Base-by-base conservation (phyloP, 1,140 invertebrate genomes). In the Vanessa tameamea region DNA sequence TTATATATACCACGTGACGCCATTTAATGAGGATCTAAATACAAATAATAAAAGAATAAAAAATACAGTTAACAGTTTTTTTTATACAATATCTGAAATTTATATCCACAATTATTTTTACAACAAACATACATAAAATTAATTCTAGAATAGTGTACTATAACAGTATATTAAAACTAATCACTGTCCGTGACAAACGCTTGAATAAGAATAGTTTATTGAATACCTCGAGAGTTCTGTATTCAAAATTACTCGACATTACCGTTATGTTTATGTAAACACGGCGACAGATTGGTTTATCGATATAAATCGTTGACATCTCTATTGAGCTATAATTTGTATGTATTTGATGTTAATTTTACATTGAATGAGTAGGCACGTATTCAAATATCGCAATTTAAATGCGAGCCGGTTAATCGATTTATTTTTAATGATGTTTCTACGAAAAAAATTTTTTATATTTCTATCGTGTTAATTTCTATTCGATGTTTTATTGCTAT, bases 231-330 rank as follows among this genome's bases (percentile, higher is more conserved):
- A 47, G 70, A 77, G 50, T 72, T 72, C 69, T 67, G 72, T 78
- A 72, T 69, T 78, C 50, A 64, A 78, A 72, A 78, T 78, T 64
- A 63, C 68, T 67, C 63, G 65, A 65, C 37, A 43, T 43, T 64
- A 66, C 64, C 64, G 72, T 70, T 74, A 77, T 69, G 48, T 69
- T 64, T 69, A 75, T 72, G 76, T 74, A 72, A 74, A 74, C 64
- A 64, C 26, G 69, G 31, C 66, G 76, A 78, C 73, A 63, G 51
- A 78, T 75, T 78, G 59, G 68, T 74, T 72, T 78, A 78, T 78
- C 76, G 72, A 78, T 78, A 78, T 71, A 69, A 64, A 61, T 37
- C 20, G 65, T 67, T 72, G 76, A 78, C 76, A 72, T 75, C 76
- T 78, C 76, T 78, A 78, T 78, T 75, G 76, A 53, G 20, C 23